Conservation (phyloP, 2,797 vertebrate genomes). For the Xiphorhynchus erythropygius region DNA sequence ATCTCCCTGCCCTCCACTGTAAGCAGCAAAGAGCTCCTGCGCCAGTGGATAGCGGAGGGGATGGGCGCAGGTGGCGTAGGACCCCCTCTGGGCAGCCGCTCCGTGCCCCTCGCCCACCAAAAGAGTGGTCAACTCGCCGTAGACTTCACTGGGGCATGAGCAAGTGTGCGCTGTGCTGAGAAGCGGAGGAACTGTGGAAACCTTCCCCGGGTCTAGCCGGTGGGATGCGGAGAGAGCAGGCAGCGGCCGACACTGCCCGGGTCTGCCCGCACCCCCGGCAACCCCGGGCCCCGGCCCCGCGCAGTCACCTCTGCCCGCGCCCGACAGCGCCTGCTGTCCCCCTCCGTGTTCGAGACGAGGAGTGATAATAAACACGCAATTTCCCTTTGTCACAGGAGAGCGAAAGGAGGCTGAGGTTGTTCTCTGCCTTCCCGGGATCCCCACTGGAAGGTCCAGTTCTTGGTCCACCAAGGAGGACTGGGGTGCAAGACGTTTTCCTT, state of each 20-base stretch:
- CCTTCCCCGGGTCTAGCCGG: accelerated
- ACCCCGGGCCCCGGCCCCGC: background rate
- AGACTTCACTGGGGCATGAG: background rate
- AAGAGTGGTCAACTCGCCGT: background rate
- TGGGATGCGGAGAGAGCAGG: accelerated
- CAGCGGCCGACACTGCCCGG: background rate
- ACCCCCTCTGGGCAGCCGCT: accelerated
- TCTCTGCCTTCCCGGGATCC: background rate
- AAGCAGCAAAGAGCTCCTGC: background rate
- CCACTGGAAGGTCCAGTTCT: background rate
- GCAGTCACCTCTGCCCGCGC: no score
- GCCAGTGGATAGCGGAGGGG: background rate
- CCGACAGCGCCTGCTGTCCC: background rate
- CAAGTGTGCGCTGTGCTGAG: background rate
- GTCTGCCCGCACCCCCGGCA: background rate
- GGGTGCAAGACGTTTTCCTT: background rate
- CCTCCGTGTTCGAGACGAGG: background rate
- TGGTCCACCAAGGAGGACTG: background rate
- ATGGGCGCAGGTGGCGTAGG: accelerated
- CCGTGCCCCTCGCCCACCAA: background rate
- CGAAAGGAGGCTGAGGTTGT: background rate
- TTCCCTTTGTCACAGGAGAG: background rate
- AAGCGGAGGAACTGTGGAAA: accelerated
- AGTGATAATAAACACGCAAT: background rate
- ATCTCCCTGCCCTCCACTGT: background rate